Conservation (phyloP, 1,140 invertebrate species). For the Octopus bimaculoides region DNA sequence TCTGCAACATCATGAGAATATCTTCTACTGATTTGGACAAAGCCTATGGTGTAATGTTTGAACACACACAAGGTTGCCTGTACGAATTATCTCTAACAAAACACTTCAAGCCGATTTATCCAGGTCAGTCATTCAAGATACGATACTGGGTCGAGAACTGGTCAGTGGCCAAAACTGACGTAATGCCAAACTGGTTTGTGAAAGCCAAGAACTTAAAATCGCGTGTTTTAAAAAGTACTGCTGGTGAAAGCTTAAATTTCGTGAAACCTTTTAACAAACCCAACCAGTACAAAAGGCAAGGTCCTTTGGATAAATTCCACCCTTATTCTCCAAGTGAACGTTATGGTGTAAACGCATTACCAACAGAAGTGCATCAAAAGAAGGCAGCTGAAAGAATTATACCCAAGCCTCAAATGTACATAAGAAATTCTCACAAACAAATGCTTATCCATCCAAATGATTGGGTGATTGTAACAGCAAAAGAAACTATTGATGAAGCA, state of each 20-base stretch:
- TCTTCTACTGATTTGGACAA: background rate
- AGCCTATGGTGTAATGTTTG: slow-evolving; percentile 8
- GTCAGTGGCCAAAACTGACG: slow-evolving; percentile 16
- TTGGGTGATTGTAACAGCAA: background rate
- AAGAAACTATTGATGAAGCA: background rate
- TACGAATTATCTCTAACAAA: slow-evolving; percentile 9
- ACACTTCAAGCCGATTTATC: slow-evolving; percentile 8
- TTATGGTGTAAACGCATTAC: background rate
- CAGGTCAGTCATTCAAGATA: slow-evolving; percentile 12
- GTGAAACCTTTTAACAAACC: background rate
- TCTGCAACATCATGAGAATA: slow-evolving; percentile 15
- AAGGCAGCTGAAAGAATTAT: no score
- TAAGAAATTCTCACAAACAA: background rate
- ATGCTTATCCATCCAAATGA: background rate
- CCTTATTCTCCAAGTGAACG: background rate
- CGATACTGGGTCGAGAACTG: background rate
- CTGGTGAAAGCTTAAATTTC: slow-evolving; percentile 8
- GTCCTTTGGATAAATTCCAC: background rate
- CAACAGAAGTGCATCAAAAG: no score
- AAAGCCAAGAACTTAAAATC: background rate
- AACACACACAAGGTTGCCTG: slow-evolving; percentile 20
- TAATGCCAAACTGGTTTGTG: slow-evolving; percentile 19
- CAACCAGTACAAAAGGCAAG: background rate
- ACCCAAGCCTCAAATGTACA: no score
- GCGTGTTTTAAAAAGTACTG: slow-evolving; percentile 3